Evolutionary conservation across 2,888 invertebrate genomes (phyloP).

Genomic region (Yponomeuta evonymella): DNA sequence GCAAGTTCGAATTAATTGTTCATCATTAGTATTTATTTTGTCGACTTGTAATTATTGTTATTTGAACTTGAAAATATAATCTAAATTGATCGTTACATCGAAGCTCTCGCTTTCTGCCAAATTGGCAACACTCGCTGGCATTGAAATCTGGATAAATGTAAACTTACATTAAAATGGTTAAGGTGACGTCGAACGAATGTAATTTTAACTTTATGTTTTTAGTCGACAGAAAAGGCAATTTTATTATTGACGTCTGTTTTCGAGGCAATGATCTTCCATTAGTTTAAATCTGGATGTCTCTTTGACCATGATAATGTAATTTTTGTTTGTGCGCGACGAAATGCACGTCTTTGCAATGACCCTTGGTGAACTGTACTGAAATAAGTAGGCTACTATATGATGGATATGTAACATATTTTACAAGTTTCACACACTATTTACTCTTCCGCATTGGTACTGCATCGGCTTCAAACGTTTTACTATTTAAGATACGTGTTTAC

Average conservation of each 20-base stretch:
- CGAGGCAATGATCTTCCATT: slow-evolving; percentile 13
- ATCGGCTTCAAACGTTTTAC: background rate
- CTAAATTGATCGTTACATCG: slow-evolving; percentile 30
- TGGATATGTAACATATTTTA: background rate
- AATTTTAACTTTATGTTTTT: background rate
- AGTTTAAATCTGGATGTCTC: slow-evolving; percentile 8
- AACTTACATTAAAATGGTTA: slow-evolving; percentile 31
- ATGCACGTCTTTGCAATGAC: background rate
- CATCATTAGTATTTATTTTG: background rate
- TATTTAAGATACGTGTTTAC: background rate
- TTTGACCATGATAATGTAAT: slow-evolving; percentile 4
- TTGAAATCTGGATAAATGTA: slow-evolving; percentile 17
- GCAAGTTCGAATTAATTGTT: background rate
- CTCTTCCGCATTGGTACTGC: background rate
- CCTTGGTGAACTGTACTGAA: background rate
- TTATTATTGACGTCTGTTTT: slow-evolving; percentile 12
- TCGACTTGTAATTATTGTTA: slow-evolving; percentile 7
- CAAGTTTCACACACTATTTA: background rate
- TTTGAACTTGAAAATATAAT: slow-evolving; percentile 35
- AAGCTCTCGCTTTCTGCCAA: slow-evolving; percentile 44
- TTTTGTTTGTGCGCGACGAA: background rate
- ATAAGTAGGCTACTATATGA: background rate
- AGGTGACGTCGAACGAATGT: slow-evolving; percentile 30
- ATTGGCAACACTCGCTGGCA: slow-evolving; percentile 38
- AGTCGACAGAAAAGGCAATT: slow-evolving; percentile 1